These are phyloP conservation scores for Sprattus sprattus DNA, from an alignment of 2,113 vertebrate species.

Conservation along the genomic window DNA sequence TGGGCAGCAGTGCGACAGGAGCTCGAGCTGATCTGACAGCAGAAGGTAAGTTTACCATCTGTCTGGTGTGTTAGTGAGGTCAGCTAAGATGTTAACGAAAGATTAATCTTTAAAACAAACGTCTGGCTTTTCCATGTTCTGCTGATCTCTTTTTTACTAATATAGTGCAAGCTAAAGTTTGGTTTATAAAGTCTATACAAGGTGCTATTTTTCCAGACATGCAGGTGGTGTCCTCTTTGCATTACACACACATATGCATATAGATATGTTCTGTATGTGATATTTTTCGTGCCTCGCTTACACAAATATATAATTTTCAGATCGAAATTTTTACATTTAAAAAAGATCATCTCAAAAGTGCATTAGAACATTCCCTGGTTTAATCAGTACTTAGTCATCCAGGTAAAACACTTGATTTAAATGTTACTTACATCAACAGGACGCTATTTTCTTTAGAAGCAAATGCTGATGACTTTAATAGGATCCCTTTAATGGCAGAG, in stretches of 20 bases:
- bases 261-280: no score
- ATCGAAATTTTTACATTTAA: neutral
- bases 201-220: no score
- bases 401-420: neutral
- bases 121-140: no score
- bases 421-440: neutral
- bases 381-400: neutral
- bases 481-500: constrained; percentile 2
- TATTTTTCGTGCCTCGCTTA: neutral
- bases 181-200: neutral
- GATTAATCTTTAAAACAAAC: neutral
- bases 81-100: neutral
- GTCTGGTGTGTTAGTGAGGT: constrained; percentile 23
- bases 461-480: neutral
- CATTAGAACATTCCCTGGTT: neutral
- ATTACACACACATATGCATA: no score
- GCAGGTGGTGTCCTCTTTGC: no score
- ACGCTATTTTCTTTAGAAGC: constrained; percentile 2
- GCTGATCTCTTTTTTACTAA: neutral
- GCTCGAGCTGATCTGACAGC: constrained; percentile 44
- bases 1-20: constrained; percentile 49
- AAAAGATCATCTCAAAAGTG: neutral
- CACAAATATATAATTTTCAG: neutral
- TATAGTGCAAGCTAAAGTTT: neutral
- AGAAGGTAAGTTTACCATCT: constrained; percentile 59